Base-by-base conservation (phyloP, 2,888 invertebrate species). In the Phania funesta region DNA sequence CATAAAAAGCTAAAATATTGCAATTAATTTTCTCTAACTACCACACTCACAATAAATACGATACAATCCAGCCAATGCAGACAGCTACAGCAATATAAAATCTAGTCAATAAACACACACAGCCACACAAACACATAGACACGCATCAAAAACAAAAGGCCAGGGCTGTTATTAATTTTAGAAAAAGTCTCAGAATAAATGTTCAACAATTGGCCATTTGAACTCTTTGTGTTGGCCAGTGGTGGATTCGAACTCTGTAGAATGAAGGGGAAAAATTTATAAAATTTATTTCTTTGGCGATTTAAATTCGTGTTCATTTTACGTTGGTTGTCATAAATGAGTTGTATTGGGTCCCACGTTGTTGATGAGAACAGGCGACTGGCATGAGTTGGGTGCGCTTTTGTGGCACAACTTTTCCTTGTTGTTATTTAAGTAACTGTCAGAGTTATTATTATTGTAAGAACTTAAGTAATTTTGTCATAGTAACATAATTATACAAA, bases 151-250 rank as follows among this genome's bases (percentile, higher is more conserved):
- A 22, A 18, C 7, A n/a, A 35, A 65, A 13, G 48, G 11, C 9
- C 18, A 48, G 16, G 2, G 2, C 35, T 44, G 1, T 13, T 56
- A n/a, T 22, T 22, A 18, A 35, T 29, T 48, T 58, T 46, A 26
- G 3, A 44, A 48, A 70, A 18, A 26, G 11, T n/a, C 46, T 46
- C 22, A 52, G 46, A 26, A 52, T 64, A 83, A 83, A 73, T 58
- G 68, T 24, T 68, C 73, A 78, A 76, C 82, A 82, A 80, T 84
- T 83, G 83, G 84, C 84, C 83, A 67, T 80, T 64, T 82, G 76
- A 84, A 82, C 84, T 76, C 56, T 52, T 60, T 35, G 16, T 32
- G 22, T 26, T 65, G 35, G 20, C 29, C 32, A 48, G 44, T 74
- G 6, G 65, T 62, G 35, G 13, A 38, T 65, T 1, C 44, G 48